Evolutionary conservation across 1,140 invertebrate genomes (phyloP).

Genomic region (Palaemon carinicauda): DNA sequence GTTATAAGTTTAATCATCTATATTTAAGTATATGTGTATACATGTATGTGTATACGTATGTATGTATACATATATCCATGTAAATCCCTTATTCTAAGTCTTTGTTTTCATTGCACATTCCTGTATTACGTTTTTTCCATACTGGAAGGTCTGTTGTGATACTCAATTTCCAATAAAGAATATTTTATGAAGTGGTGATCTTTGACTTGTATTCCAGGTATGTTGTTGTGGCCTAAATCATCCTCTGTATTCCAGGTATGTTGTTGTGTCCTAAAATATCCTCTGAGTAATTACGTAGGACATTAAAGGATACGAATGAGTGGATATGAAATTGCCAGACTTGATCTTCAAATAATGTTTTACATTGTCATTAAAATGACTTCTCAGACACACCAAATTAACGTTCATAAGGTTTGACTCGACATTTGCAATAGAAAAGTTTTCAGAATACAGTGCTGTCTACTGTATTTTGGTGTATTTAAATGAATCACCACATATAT

Average conservation of each 20-base stretch:
- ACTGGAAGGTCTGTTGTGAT: background rate
- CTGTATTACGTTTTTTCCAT: too few species aligned
- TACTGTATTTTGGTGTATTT: too few species aligned
- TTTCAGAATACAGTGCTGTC: too few species aligned
- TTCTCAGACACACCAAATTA: too few species aligned
- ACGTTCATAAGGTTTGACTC: too few species aligned
- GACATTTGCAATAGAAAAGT: too few species aligned
- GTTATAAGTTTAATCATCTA: background rate
- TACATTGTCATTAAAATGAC: too few species aligned
- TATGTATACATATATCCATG: background rate
- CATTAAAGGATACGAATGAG: too few species aligned
- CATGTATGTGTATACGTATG: background rate
- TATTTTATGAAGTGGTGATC: background rate
- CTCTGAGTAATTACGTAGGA: background rate
- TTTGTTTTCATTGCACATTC: too few species aligned
- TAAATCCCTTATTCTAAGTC: background rate
- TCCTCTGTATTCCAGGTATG: background rate
- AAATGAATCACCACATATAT: too few species aligned
- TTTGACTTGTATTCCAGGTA: background rate
- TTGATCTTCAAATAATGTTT: too few species aligned
- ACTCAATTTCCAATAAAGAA: background rate
- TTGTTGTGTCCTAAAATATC: background rate
- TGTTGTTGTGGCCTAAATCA: background rate
- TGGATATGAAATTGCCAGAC: too few species aligned
- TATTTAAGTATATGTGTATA: background rate